These are phyloP conservation scores for Poecilobothrus nobilitatus DNA, from an alignment of 2,888 invertebrate genomes.

Conservation along the genomic window DNA sequence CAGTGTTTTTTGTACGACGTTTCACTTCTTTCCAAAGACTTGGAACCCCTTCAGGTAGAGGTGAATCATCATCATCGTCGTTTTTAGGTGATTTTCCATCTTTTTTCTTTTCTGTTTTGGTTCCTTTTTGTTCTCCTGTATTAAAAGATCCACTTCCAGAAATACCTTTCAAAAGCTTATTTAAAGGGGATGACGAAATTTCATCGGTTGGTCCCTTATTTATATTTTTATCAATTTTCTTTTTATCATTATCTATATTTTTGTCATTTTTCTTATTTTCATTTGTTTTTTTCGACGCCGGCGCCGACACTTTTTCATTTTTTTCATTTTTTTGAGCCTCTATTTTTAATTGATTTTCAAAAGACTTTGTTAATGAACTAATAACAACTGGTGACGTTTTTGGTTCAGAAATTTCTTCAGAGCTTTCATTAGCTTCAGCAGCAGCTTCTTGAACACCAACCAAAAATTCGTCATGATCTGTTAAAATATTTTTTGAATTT, in stretches of 20 bases:
- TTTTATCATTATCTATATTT: not conserved
- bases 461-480: conserved; percentile 23
- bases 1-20: conserved; percentile 49
- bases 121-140: not conserved
- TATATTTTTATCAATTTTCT: not conserved
- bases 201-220: not conserved
- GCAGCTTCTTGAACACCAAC: conserved; percentile 31
- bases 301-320: conserved; percentile 10
- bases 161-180: conserved; percentile 15
- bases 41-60: conserved; percentile 21
- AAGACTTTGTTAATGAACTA: conserved; percentile 2
- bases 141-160: not conserved
- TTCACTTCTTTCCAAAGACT: conserved; percentile 51
- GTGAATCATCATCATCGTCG: conserved; percentile 31
- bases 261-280: conserved; percentile 17
- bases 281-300: conserved; percentile 31
- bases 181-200: conserved; percentile 15
- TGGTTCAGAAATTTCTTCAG: conserved; percentile 20
- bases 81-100: conserved; percentile 51
- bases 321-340: conserved; percentile 14
- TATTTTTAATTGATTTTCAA: conserved; percentile 11
- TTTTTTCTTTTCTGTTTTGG: not conserved
- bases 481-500: conserved; percentile 43
- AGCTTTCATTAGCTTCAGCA: conserved; percentile 24
- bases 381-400: conserved; percentile 5